phyloP scores from a whole-genome alignment of 2,797 vertebrate species.

The Dendrocincla tyrannina region DNA sequence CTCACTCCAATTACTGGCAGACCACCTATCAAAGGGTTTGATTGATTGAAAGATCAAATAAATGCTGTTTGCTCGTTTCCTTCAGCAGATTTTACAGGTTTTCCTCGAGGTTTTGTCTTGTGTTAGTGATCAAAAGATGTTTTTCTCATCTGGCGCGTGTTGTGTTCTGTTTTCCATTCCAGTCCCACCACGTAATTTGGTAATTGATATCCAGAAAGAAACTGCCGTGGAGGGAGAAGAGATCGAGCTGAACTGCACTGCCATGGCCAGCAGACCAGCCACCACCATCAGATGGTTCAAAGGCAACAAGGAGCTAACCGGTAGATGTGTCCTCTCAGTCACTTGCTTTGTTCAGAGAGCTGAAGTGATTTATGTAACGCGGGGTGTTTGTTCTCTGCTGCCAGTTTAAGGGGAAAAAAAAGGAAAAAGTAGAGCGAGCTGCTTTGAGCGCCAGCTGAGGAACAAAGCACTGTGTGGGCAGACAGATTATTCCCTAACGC shows the following conservation, averaged over 20 bases:
- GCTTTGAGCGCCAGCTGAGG: background rate
- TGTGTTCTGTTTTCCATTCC: background rate
- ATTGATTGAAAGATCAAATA: conserved; percentile 6
- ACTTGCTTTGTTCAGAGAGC: background rate
- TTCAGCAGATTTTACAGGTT: background rate
- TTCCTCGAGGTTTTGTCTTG: background rate
- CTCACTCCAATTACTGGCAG: background rate
- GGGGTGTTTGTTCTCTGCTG: background rate
- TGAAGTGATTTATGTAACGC: background rate
- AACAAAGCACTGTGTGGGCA: conserved; percentile 10
- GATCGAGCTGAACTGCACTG: conserved; percentile 95
- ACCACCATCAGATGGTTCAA: conserved; percentile 97
- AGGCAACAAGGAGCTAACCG: conserved; percentile 90
- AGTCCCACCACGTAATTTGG: conserved; percentile 93
- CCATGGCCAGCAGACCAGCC: conserved; percentile 94
- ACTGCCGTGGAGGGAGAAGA: conserved; percentile 92
- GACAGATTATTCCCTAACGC: background rate
- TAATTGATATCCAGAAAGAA: conserved; percentile 93
- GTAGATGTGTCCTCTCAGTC: conserved; percentile 66
- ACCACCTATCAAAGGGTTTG: background rate
- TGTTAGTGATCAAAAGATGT: background rate
- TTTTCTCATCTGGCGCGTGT: background rate
- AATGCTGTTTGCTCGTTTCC: background rate
- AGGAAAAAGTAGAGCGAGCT: background rate
- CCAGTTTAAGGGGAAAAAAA: background rate